Conservation (phyloP, 2,888 invertebrate species). For the Epistrophe eligans region DNA sequence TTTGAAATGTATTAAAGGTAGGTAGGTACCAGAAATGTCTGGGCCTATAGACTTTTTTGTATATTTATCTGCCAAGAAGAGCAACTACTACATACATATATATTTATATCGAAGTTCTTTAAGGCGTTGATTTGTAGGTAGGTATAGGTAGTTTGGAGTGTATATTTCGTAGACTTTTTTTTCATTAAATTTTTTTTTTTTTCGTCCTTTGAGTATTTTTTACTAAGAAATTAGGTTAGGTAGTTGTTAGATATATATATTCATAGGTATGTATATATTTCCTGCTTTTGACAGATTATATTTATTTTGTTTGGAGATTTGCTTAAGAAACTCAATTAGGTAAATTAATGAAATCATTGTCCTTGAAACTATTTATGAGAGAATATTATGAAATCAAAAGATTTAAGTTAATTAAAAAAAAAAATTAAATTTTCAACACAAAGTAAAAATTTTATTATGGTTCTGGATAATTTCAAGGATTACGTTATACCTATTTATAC, state of each 20-base stretch:
- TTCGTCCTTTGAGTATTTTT: slow-evolving; percentile 5
- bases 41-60: not conserved
- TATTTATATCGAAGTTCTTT: not conserved
- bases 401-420: too few species aligned
- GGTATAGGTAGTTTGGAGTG: not conserved
- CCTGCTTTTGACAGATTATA: slow-evolving; percentile 14
- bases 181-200: not conserved
- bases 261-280: not conserved
- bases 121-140: slow-evolving; percentile 36
- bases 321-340: too few species aligned
- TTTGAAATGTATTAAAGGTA: not conserved
- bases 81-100: not conserved
- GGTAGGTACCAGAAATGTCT: not conserved
- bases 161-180: slow-evolving; percentile 30
- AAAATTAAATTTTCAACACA: too few species aligned
- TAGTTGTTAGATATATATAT: too few species aligned
- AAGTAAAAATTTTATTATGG: too few species aligned
- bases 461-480: too few species aligned
- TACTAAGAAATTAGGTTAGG: not conserved
- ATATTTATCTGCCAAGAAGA: not conserved
- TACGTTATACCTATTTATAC: too few species aligned
- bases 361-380: too few species aligned
- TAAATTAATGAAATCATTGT: too few species aligned
- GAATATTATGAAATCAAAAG: too few species aligned
- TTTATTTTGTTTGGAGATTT: not conserved